Evolutionary conservation across 2,113 vertebrate genomes (phyloP).

Genomic region (Bubo blakistoni): DNA sequence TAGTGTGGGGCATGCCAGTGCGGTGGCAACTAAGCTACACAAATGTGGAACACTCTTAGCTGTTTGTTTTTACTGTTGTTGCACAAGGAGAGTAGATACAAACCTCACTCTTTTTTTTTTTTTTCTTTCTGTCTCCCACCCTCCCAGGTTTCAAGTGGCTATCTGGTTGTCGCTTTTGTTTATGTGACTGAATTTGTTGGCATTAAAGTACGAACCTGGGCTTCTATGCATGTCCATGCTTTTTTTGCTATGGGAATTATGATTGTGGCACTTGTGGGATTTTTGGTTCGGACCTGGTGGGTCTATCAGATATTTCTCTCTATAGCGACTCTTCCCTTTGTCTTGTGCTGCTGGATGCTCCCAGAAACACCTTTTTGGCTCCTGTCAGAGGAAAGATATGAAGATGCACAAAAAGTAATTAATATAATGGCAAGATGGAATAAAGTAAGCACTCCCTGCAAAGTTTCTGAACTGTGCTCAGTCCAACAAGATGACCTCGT

Average conservation of each 20-base stretch:
- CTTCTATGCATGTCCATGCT: conserved; percentile 91
- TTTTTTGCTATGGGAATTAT: conserved; percentile 89
- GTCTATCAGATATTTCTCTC: conserved; percentile 90
- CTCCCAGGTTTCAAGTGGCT: conserved; percentile 88
- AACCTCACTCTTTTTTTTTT: not conserved
- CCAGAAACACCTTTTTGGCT: conserved; percentile 95
- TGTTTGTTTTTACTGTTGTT: not conserved
- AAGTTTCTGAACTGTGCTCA: conserved; percentile 79
- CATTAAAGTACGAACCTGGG: conserved; percentile 89
- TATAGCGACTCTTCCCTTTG: conserved; percentile 82
- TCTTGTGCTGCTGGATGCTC: conserved; percentile 91
- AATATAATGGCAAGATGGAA: conserved; percentile 84
- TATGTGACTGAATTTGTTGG: conserved; percentile 93
- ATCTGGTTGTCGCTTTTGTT: conserved; percentile 93
- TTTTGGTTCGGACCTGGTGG: conserved; percentile 89
- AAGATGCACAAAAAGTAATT: conserved; percentile 82
- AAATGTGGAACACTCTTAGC: not conserved
- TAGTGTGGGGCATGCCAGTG: not conserved
- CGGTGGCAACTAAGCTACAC: rapidly evolving
- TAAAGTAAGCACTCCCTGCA: conserved; percentile 70
- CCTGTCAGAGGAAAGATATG: conserved; percentile 79
- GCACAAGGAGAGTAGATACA: not conserved
- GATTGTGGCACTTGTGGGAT: conserved; percentile 87
- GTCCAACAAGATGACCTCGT: conserved; percentile 34
- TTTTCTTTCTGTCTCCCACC: not conserved